Evolutionary conservation across 2,888 invertebrate genomes (phyloP).

Genomic region (Caenorhabditis panamensis): DNA sequence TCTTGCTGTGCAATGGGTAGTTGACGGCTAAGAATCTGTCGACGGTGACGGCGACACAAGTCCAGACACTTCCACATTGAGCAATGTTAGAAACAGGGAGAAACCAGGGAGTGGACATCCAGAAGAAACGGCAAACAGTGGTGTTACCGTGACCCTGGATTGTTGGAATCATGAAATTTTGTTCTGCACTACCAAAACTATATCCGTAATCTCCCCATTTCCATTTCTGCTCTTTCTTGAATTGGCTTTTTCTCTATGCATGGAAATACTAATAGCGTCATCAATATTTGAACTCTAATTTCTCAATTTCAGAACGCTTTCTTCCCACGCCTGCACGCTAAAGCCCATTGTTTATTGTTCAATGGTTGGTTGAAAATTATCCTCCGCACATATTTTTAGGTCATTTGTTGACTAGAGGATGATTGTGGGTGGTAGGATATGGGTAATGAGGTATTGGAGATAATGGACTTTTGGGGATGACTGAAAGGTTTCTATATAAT

Average conservation of each 20-base stretch:
- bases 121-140: conserved; percentile 77
- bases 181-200: too few relatives aligned
- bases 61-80: conserved; percentile 78
- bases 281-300: neutral
- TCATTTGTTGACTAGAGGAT: neutral
- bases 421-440: neutral
- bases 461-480: neutral
- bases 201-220: too few relatives aligned
- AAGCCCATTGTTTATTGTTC: neutral
- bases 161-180: neutral
- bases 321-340: neutral
- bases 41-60: conserved; percentile 79
- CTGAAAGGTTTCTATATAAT: too few relatives aligned
- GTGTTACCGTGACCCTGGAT: conserved; percentile 56
- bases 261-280: neutral
- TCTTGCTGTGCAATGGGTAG: conserved; percentile 76
- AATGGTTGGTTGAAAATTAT: neutral
- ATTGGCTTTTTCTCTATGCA: neutral
- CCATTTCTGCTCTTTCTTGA: neutral
- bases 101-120: conserved; percentile 75
- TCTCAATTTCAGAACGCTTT: neutral
- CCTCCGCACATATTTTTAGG: neutral
- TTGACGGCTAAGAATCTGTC: conserved; percentile 78
- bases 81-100: conserved; percentile 77
- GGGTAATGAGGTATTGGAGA: neutral